Percentiles rank a stretch among this genome's conserved stretches.
Evolutionary conservation across 2,113 vertebrate genomes (phyloP).

Genomic region (Solea senegalensis): DNA sequence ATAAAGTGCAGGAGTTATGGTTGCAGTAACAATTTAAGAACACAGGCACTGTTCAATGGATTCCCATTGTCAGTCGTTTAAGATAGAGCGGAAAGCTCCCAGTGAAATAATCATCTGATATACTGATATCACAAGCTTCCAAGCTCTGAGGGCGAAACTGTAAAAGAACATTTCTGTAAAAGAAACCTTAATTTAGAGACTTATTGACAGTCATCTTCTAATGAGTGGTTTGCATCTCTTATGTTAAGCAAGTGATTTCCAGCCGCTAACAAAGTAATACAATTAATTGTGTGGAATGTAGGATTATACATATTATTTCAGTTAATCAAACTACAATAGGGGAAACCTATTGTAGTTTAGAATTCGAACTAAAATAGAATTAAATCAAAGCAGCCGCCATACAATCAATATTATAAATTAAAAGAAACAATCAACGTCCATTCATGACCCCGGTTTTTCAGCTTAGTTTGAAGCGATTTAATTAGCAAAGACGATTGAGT

Average conservation of each 20-base stretch:
- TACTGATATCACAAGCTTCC: too few species aligned
- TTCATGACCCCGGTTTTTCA: not conserved
- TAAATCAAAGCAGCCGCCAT: not conserved
- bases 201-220: too few species aligned
- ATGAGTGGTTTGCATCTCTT: not conserved
- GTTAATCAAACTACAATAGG: not conserved
- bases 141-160: too few species aligned
- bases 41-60: too few species aligned
- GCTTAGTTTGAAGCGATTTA: not conserved
- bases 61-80: too few species aligned
- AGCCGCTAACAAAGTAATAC: not conserved
- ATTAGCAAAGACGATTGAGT: slow-evolving; percentile 10
- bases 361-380: not conserved
- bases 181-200: too few species aligned
- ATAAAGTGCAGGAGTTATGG: too few species aligned
- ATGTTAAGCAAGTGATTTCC: not conserved
- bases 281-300: not conserved
- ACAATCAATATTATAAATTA: not conserved
- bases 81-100: too few species aligned
- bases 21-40: too few species aligned
- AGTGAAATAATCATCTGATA: too few species aligned
- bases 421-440: too few species aligned
- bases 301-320: not conserved
- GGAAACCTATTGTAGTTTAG: not conserved
- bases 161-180: too few species aligned